A percentile compares a stretch with the other conserved stretches of the same genome.
Conservation (phyloP, 2,888 invertebrate genomes). For the Drosophila pseudotalamancana region DNA sequence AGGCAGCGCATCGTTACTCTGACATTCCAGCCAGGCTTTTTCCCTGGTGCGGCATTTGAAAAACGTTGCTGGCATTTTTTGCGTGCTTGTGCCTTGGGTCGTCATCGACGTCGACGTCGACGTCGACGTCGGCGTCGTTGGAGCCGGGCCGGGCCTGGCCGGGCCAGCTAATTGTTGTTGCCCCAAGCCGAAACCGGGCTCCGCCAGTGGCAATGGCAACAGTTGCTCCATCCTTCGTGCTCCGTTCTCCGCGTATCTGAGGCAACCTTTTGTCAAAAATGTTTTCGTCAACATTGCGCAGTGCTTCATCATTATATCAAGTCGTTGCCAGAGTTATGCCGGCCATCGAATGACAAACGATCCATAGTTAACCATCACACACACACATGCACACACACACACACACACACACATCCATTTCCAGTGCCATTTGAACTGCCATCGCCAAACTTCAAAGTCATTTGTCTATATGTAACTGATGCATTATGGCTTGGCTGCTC, state of each 20-base stretch:
- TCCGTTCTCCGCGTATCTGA: not conserved
- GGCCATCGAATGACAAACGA: slow-evolving; percentile 54
- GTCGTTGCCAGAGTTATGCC: slow-evolving; percentile 47
- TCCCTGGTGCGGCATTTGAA: slow-evolving; percentile 70
- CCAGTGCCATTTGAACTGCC: slow-evolving; percentile 23
- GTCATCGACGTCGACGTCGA: slow-evolving; percentile 16
- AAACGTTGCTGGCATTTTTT: slow-evolving; percentile 78
- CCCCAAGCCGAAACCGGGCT: slow-evolving; percentile 11
- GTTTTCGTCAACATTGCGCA: slow-evolving; percentile 48
- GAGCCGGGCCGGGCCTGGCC: too few species aligned
- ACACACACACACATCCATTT: not conserved
- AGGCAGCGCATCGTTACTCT: slow-evolving; percentile 44
- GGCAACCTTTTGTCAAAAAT: slow-evolving; percentile 57
- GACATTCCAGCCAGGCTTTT: slow-evolving; percentile 49
- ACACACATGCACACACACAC: slow-evolving; percentile 5
- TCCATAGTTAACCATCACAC: slow-evolving; percentile 33
- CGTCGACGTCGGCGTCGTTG: slow-evolving; percentile 24
- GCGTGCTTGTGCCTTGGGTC: slow-evolving; percentile 58
- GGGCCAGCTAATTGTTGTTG: slow-evolving; percentile 68
- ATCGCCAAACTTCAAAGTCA: slow-evolving; percentile 65
- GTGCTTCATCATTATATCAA: slow-evolving; percentile 44
- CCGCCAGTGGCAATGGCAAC: not conserved
- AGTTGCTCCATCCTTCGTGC: not conserved
- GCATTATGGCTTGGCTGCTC: slow-evolving; percentile 25
- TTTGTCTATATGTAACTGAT: slow-evolving; percentile 43